Conservation (phyloP, 2,113 vertebrate species). For the Nothobranchius furzeri region DNA sequence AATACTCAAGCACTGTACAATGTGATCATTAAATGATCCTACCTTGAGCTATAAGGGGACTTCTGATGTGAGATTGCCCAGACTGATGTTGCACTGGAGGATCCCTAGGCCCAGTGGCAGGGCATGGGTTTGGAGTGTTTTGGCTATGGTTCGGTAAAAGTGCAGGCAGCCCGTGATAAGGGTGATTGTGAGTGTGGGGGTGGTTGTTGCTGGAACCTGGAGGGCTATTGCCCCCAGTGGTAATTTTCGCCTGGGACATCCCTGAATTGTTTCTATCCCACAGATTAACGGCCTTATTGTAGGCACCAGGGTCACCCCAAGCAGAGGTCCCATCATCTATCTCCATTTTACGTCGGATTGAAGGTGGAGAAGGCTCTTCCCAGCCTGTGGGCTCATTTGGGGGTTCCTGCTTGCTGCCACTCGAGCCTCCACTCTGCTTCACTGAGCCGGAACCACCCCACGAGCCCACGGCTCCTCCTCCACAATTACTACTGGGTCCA, state of each 20-base stretch:
- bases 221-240: conserved; percentile 75
- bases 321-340: conserved; percentile 98
- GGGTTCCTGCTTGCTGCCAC: conserved; percentile 81
- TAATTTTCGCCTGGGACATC: conserved; percentile 81
- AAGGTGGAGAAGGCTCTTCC: conserved; percentile 95
- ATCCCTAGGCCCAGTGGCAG: conserved; percentile 73
- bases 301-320: conserved; percentile 94
- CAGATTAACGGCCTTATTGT: conserved; percentile 94
- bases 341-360: conserved; percentile 96
- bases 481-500: conserved; percentile 83
- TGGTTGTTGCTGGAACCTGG: conserved; percentile 66
- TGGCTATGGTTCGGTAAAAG: conserved; percentile 79
- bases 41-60: conserved; percentile 71
- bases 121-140: conserved; percentile 74
- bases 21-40: conserved; percentile 18
- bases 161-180: conserved; percentile 78
- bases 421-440: conserved; percentile 57
- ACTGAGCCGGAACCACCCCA: conserved; percentile 76
- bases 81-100: conserved; percentile 70
- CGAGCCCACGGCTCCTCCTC: conserved; percentile 87
- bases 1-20: not conserved
- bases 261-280: conserved; percentile 97
- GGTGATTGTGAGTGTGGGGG: conserved; percentile 65
- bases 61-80: conserved; percentile 70
- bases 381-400: conserved; percentile 88